These are phyloP conservation scores for Diarsia mendica DNA, from an alignment of 2,888 invertebrate species.

Conservation along the genomic window DNA sequence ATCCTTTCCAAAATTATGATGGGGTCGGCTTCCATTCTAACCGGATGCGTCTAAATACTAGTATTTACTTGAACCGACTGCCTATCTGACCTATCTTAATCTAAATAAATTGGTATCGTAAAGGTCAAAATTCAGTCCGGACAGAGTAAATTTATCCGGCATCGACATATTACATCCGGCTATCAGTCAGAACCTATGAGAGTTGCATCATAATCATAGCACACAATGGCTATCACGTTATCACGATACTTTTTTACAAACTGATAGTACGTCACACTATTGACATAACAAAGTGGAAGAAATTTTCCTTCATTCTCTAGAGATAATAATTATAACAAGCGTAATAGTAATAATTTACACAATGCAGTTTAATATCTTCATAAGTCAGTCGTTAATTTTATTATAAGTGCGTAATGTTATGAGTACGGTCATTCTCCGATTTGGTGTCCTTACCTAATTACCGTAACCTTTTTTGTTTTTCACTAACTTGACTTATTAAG, in stretches of 20 bases:
- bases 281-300: constrained; percentile 38
- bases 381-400: constrained; percentile 34
- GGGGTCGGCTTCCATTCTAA: background rate
- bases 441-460: no score
- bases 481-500: no score
- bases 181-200: constrained; percentile 8
- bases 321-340: constrained; percentile 18
- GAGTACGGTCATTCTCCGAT: no score
- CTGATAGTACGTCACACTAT: constrained; percentile 9
- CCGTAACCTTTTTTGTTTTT: no score
- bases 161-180: no score
- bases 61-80: no score
- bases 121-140: background rate
- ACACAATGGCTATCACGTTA: constrained; percentile 21
- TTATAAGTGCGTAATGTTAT: constrained; percentile 1
- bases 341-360: constrained; percentile 23
- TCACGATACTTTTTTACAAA: constrained; percentile 29
- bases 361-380: constrained; percentile 14
- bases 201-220: constrained; percentile 18
- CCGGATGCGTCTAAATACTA: no score
- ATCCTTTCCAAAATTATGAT: background rate
- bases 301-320: constrained; percentile 37
- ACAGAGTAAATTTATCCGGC: background rate
- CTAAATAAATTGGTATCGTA: background rate
- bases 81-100: no score